These are phyloP conservation scores for Atlantisia rogersi DNA, from an alignment of 2,113 vertebrate genomes.

Conservation along the genomic window DNA sequence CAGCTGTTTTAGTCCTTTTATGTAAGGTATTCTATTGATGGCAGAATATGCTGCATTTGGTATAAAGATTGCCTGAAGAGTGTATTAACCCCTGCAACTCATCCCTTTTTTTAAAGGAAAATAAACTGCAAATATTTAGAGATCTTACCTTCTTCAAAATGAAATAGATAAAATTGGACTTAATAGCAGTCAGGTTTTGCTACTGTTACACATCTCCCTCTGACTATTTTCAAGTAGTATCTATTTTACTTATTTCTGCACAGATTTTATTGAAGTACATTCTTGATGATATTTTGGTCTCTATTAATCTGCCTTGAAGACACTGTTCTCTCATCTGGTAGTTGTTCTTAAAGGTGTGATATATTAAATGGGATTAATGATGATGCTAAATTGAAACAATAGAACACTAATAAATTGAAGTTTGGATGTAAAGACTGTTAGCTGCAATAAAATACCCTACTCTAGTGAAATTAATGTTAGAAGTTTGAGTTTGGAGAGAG, in stretches of 20 bases:
- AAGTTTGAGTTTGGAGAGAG: background rate
- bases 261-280: background rate
- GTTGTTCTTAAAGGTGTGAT: background rate
- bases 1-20: background rate
- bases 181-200: background rate
- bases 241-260: background rate
- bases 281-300: background rate
- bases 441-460: background rate
- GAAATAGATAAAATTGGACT: background rate
- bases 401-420: background rate
- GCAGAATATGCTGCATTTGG: background rate
- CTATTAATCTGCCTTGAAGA: background rate
- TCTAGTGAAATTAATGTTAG: background rate
- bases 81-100: background rate
- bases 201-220: background rate
- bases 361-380: background rate
- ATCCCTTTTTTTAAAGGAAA: background rate
- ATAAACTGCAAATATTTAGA: background rate
- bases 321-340: background rate
- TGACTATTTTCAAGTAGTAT: background rate
- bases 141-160: background rate
- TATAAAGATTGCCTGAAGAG: background rate
- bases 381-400: background rate
- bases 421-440: background rate
- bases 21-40: background rate